Conservation (phyloP, 2,113 vertebrate species). For the Ivindomyrus marchei region DNA sequence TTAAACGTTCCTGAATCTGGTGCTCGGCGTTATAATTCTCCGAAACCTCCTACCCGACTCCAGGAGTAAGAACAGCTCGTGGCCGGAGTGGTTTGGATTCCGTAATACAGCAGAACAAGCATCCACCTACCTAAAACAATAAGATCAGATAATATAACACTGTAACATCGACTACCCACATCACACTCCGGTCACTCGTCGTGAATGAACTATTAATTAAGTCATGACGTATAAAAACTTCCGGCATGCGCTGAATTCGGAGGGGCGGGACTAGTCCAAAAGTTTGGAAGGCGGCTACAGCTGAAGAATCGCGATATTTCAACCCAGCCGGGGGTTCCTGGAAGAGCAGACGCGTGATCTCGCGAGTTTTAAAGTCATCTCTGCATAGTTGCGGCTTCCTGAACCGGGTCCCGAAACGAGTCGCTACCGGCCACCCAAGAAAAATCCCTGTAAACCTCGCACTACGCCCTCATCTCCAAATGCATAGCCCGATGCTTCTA, state of each 20-base stretch:
- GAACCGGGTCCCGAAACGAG: conserved; percentile 29
- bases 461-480: conserved; percentile 30
- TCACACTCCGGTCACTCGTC: neutral
- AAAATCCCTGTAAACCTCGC: conserved; percentile 13
- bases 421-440: conserved; percentile 1
- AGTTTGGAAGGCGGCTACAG: neutral
- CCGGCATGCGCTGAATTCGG: neutral
- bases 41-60: neutral
- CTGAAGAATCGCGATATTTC: conserved; percentile 13
- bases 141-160: neutral
- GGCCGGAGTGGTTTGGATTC: neutral
- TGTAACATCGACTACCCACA: neutral
- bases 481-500: neutral
- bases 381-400: conserved; percentile 39
- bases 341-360: conserved; percentile 21
- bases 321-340: neutral
- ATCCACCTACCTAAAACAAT: neutral
- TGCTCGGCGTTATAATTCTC: neutral
- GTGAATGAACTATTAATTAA: neutral
- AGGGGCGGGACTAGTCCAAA: neutral
- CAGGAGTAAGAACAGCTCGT: neutral
- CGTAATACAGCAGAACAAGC: neutral
- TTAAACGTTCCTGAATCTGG: neutral
- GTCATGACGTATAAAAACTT: neutral
- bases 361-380: conserved; percentile 32